A percentile compares a stretch with the other conserved stretches of the same genome.
Evolutionary conservation across 2,888 invertebrate species (phyloP).

Genomic region (Agrotis segetum): DNA sequence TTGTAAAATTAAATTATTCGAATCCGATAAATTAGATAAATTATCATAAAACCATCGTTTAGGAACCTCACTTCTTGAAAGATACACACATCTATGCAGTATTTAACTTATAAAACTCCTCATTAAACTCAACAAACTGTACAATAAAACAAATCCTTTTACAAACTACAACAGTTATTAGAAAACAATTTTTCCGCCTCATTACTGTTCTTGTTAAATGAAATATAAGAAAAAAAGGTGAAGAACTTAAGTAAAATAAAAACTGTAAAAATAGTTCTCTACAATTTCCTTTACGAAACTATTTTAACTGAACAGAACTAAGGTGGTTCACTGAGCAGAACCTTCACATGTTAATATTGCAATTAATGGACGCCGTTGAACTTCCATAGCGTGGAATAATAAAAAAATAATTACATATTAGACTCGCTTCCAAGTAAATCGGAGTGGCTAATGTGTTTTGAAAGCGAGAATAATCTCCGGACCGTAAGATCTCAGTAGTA

Average conservation of each 20-base stretch:
- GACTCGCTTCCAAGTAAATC: conserved; percentile 77
- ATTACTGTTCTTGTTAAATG: conserved; percentile 43
- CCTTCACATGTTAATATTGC: conserved; percentile 83
- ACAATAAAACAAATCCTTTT: conserved; percentile 35
- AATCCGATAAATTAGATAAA: not conserved
- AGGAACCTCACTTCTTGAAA: not conserved
- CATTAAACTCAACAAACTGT: conserved; percentile 31
- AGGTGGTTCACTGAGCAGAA: conserved; percentile 78
- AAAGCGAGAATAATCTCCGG: conserved; percentile 69
- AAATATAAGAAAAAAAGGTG: conserved; percentile 27
- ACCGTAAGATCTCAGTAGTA: conserved; percentile 52
- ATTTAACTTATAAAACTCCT: conserved; percentile 11
- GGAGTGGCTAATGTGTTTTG: conserved; percentile 73
- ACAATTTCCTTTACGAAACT: conserved; percentile 56
- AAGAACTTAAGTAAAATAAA: conserved; percentile 35
- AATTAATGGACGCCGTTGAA: conserved; percentile 84
- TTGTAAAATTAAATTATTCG: not conserved
- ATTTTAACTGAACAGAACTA: conserved; percentile 61
- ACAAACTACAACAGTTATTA: conserved; percentile 47
- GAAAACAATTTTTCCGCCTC: conserved; percentile 60
- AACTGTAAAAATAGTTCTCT: conserved; percentile 20
- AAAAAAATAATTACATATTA: conserved; percentile 85
- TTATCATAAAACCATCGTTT: not conserved
- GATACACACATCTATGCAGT: not conserved
- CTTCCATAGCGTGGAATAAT: conserved; percentile 79